Evolutionary conservation across 2,113 vertebrate species (phyloP), one percentile per base, ranked within the genome.

Genomic region (Sapayoa aenigma): DNA sequence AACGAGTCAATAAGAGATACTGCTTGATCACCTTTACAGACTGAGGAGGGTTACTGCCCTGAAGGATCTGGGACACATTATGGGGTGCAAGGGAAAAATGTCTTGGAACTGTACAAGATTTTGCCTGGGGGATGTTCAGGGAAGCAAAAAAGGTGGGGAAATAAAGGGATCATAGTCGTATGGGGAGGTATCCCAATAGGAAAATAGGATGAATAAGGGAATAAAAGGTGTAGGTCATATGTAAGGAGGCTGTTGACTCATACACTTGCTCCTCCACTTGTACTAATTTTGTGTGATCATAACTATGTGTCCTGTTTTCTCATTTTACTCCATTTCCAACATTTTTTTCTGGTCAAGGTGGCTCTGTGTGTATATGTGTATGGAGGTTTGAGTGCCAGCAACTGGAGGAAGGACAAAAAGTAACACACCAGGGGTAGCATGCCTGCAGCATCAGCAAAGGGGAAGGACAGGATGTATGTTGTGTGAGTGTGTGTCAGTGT

Each of bases 341-440:
- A 55, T 18, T 10, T 33, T 24, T 24, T 66, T 53, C 46, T 72
- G 28, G 5, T 11, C 31, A 58, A 39, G 7, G 14, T 20, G 5
- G 2, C 27, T 79, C n/a, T 10, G 6, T 30, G 17, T 46, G 9
- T 12, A 5, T 11, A 4, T n/a, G 18, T 39, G 4, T n/a, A 13
- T 44, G 31, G 9, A 74, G 8, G 16, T 69, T n/a, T 82, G 44
- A 65, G 16, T 12, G 27, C 5, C 18, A 69, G 37, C 7, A 46
- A 37, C 17, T 8, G 24, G 7, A 72, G 33, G 6, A 44, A 22
- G 8, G 6, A 16, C 14, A 62, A 19, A 7, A 69, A 33, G 31
- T 49, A 1, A 0, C 7, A 5, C 4, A 5, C 23, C 2, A 4
- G 7, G 1, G 6, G 18, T 13, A 0, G 0, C 9, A 22, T 20